Evolutionary conservation across 2,113 vertebrate genomes (phyloP).

Genomic region (Muntiacus reevesi): DNA sequence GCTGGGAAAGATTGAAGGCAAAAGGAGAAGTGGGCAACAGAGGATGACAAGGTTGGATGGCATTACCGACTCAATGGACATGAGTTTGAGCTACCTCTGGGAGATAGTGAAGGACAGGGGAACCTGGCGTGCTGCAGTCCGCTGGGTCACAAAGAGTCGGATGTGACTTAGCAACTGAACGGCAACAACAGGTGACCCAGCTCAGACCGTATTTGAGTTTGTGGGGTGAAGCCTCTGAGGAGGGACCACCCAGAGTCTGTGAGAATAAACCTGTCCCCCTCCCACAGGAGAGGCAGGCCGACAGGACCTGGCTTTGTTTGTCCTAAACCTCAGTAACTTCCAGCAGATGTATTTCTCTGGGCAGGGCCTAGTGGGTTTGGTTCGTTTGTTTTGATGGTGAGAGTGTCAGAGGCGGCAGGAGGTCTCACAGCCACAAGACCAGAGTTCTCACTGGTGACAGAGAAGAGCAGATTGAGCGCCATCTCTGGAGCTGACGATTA

Average conservation of each 20-base stretch:
- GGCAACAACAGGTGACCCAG: too few species aligned
- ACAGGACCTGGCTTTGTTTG: too few species aligned
- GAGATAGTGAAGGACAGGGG: not conserved
- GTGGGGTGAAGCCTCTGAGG: not conserved
- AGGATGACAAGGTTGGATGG: not conserved
- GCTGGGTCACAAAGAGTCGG: not conserved
- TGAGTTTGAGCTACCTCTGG: not conserved
- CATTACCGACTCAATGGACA: not conserved
- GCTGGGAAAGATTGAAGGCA: not conserved
- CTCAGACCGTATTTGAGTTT: not conserved
- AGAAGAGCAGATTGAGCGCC: not conserved
- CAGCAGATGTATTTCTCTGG: not conserved
- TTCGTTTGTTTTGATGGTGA: not conserved
- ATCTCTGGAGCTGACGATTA: rapidly evolving
- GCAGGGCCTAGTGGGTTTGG: not conserved
- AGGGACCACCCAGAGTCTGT: not conserved
- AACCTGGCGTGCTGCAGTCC: not conserved
- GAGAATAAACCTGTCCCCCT: not conserved
- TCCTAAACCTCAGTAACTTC: too few species aligned
- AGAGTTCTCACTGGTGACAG: not conserved
- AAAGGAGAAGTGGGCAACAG: not conserved
- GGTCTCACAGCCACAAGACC: not conserved
- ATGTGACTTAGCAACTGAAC: not conserved
- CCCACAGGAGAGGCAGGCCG: rapidly evolving
- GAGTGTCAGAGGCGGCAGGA: rapidly evolving